Evolutionary conservation across 2,113 vertebrate species (phyloP).

Genomic region (Naja naja): DNA sequence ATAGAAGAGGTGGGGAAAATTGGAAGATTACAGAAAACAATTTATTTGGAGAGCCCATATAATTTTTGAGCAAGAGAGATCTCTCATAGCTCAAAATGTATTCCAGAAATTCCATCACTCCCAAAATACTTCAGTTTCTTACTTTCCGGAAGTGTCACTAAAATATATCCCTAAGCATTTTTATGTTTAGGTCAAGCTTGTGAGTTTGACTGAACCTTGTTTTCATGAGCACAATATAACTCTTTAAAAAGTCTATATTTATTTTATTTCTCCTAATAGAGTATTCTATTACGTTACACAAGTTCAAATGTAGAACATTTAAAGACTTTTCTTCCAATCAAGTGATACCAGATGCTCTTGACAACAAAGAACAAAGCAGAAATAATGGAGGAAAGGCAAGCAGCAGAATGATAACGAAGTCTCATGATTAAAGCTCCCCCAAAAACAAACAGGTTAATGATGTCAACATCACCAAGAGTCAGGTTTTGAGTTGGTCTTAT

Average conservation of each 20-base stretch:
- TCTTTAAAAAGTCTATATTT: neutral
- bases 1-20: neutral
- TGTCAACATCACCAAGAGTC: conserved; percentile 61
- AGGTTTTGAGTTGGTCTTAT: conserved; percentile 49
- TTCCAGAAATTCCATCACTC: neutral
- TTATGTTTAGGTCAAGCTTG: neutral
- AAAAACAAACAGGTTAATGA: conserved; percentile 66
- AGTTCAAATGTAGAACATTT: conserved; percentile 11
- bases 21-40: neutral
- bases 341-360: conserved; percentile 30
- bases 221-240: neutral
- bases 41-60: neutral
- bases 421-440: conserved; percentile 60
- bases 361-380: conserved; percentile 40
- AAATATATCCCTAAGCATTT: neutral
- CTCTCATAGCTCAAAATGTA: neutral
- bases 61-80: neutral
- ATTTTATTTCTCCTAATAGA: neutral
- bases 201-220: neutral
- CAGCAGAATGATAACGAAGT: conserved; percentile 31
- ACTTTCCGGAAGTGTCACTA: neutral
- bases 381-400: conserved; percentile 29
- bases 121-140: neutral
- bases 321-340: neutral
- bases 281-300: neutral